These are phyloP conservation scores for Synergus umbraculus DNA, from an alignment of 2,888 invertebrate genomes.

Conservation along the genomic window DNA sequence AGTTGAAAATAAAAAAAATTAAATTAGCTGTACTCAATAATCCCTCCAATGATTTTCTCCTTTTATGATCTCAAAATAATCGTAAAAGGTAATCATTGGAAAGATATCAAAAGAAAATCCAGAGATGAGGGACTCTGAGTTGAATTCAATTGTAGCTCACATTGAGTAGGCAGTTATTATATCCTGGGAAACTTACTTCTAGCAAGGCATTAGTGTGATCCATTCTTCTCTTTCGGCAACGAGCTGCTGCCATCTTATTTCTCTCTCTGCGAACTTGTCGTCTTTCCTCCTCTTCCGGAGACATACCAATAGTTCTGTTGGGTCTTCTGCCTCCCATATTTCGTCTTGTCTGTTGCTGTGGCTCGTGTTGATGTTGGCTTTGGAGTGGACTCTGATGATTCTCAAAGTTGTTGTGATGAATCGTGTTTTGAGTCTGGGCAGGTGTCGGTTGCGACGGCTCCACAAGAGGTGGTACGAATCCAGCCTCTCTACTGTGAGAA, in stretches of 20 bases:
- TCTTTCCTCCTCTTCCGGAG: slow-evolving; percentile 95
- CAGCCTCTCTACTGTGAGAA: slow-evolving; percentile 90
- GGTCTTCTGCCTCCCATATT: slow-evolving; percentile 93
- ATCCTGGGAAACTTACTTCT: slow-evolving; percentile 79
- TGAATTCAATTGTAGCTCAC: too few relatives aligned
- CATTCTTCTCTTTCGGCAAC: slow-evolving; percentile 96
- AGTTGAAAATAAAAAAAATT: too few relatives aligned
- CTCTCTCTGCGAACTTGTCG: slow-evolving; percentile 92
- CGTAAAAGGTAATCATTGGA: too few relatives aligned
- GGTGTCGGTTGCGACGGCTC: slow-evolving; percentile 76
- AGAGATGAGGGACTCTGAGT: too few relatives aligned
- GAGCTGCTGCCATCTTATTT: slow-evolving; percentile 98
- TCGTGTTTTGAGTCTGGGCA: slow-evolving; percentile 75
- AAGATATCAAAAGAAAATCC: too few relatives aligned
- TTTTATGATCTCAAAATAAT: too few relatives aligned
- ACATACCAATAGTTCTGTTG: slow-evolving; percentile 85
- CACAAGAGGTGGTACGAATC: slow-evolving; percentile 92
- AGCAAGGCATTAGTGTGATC: slow-evolving; percentile 96
- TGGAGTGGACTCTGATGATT: slow-evolving; percentile 45
- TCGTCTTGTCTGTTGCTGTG: slow-evolving; percentile 80
- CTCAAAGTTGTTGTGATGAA: slow-evolving; percentile 56
- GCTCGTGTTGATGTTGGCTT: slow-evolving; percentile 60
- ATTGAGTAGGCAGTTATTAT: too few relatives aligned
- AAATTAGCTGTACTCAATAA: too few relatives aligned
- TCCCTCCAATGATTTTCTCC: too few relatives aligned